A percentile compares a stretch with the other conserved stretches of the same genome.
phyloP scores from a whole-genome alignment of 2,113 vertebrate genomes.

The Tachuris rubrigastra region DNA sequence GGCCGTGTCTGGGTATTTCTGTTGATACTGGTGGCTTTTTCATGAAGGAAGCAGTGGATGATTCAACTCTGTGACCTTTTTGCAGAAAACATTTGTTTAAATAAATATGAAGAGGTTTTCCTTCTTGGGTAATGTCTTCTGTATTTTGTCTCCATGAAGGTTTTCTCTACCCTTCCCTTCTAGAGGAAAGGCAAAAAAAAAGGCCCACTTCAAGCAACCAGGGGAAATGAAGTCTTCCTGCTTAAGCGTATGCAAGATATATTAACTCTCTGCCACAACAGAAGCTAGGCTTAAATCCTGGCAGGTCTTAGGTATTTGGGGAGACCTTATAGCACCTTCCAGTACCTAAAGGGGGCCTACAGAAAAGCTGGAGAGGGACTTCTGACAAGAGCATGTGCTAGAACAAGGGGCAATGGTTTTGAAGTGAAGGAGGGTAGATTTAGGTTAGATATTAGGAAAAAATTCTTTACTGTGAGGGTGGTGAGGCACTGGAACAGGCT shows the following conservation, averaged over 20 bases:
- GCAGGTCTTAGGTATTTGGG: accelerated
- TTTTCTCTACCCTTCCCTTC: not conserved
- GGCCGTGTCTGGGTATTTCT: not conserved
- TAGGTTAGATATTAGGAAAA: not conserved
- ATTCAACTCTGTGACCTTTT: not conserved
- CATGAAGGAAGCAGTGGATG: not conserved
- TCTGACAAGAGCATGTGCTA: not conserved
- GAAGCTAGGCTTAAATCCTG: not conserved
- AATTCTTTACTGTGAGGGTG: not conserved
- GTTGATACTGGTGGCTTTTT: not conserved
- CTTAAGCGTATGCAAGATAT: accelerated
- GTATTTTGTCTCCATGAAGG: not conserved
- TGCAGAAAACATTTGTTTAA: not conserved
- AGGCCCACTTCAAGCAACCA: not conserved
- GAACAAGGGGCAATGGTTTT: not conserved
- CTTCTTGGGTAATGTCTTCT: not conserved
- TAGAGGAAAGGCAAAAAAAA: not conserved
- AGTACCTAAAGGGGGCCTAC: not conserved
- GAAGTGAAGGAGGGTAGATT: not conserved
- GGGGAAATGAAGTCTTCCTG: not conserved
- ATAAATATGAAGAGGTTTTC: not conserved
- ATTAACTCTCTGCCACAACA: not conserved
- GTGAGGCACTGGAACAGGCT: not conserved
- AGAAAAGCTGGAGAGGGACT: not conserved
- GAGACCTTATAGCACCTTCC: not conserved